Conservation (phyloP, 1,140 invertebrate genomes). For the Archivesica marissinica region DNA sequence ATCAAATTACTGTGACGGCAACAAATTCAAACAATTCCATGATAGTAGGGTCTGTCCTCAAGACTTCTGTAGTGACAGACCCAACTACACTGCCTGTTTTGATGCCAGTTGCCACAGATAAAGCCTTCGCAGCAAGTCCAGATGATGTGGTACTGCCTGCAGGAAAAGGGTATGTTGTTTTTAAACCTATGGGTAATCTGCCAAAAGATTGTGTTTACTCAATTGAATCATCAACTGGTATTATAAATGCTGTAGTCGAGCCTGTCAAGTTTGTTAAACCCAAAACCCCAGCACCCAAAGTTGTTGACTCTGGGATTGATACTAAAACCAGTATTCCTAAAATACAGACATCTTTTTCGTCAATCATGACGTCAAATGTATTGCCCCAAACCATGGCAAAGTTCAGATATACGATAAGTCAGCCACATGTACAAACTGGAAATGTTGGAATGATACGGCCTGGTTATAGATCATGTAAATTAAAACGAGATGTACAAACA, state of each 20-base stretch:
- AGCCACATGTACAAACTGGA: too few relatives aligned
- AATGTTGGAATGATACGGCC: too few relatives aligned
- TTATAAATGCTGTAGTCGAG: conserved; percentile 34
- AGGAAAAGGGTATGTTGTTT: conserved; percentile 62
- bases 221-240: conserved; percentile 27
- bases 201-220: conserved; percentile 30
- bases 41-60: not conserved
- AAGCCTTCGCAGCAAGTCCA: conserved; percentile 32
- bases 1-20: not conserved
- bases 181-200: conserved; percentile 47
- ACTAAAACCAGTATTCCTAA: too few relatives aligned
- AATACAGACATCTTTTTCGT: too few relatives aligned
- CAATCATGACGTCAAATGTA: too few relatives aligned
- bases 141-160: conserved; percentile 45
- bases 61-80: conserved; percentile 11
- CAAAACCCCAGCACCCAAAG: not conserved
- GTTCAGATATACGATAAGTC: too few relatives aligned
- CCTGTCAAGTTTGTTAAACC: conserved; percentile 17
- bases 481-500: too few relatives aligned
- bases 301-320: too few relatives aligned
- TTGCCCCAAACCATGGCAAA: too few relatives aligned
- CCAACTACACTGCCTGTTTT: conserved; percentile 23
- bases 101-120: conserved; percentile 24
- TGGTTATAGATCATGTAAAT: too few relatives aligned
- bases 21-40: not conserved